phyloP scores from a whole-genome alignment of 64 coral and sea anemone genomes.

The Trachythela sp. region DNA sequence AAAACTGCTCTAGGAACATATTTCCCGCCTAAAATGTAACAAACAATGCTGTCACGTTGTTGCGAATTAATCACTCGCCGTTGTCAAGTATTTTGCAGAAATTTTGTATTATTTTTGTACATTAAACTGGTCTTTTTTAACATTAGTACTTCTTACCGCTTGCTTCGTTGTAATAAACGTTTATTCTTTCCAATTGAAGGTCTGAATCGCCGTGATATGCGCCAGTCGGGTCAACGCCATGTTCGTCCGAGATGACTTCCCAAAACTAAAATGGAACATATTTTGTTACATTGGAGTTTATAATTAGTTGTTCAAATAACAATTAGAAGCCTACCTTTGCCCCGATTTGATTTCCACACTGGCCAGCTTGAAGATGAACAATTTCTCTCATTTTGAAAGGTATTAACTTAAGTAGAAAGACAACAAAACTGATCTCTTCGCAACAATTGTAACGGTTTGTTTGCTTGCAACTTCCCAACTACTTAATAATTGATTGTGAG shows the following conservation, averaged over 20 bases:
- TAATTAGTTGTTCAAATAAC: slow-evolving; percentile 4
- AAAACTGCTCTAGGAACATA: slow-evolving; percentile 86
- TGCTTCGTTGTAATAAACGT: slow-evolving; percentile 88
- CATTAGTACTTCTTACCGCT: slow-evolving; percentile 35
- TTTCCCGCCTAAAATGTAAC: slow-evolving; percentile 45
- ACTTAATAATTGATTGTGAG: too few relatives aligned
- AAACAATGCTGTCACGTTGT: background rate
- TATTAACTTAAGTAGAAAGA: too few relatives aligned
- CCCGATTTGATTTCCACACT: slow-evolving; percentile 46
- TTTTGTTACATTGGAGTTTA: background rate
- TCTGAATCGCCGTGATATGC: slow-evolving; percentile 61
- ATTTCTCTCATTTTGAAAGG: slow-evolving; percentile 83
- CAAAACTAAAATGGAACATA: slow-evolving; percentile 49
- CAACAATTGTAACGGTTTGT: too few relatives aligned
- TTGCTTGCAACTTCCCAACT: too few relatives aligned
- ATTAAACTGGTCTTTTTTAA: background rate
- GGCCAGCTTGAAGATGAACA: slow-evolving; percentile 71
- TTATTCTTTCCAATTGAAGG: slow-evolving; percentile 80
- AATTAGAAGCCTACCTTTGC: slow-evolving; percentile 61
- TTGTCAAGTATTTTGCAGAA: too few relatives aligned
- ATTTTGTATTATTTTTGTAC: too few relatives aligned
- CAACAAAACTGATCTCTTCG: too few relatives aligned
- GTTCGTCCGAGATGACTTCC: slow-evolving; percentile 49
- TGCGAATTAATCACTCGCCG: background rate
- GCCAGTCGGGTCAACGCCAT: slow-evolving; percentile 74